These are phyloP conservation scores for Cataglyphis altisquamis DNA, from an alignment of 2,888 invertebrate genomes.

Conservation along the genomic window DNA sequence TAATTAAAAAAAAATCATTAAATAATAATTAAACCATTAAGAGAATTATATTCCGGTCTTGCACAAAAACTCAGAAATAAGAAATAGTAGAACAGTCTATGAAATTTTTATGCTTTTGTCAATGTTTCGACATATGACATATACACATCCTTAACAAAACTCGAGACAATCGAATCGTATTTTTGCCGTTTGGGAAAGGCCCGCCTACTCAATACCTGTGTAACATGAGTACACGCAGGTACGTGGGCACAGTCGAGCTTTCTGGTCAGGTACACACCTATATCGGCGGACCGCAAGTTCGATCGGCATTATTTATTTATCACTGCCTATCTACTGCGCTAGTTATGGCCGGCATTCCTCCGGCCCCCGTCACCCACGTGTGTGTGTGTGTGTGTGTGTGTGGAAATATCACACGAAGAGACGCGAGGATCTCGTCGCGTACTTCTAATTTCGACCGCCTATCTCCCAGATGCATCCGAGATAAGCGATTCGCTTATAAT, in stretches of 20 bases:
- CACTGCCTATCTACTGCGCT: slow-evolving; percentile 81
- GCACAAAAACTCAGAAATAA: no score
- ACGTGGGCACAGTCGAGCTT: slow-evolving; percentile 45
- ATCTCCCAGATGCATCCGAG: background rate
- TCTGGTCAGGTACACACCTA: slow-evolving; percentile 56
- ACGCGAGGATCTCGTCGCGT: background rate
- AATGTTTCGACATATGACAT: no score
- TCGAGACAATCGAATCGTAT: background rate
- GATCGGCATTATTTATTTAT: slow-evolving; percentile 81
- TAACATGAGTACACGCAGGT: background rate
- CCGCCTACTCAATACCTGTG: slow-evolving; percentile 31
- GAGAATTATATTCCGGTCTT: no score
- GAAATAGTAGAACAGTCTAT: no score
- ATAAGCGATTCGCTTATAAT: background rate
- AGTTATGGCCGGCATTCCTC: slow-evolving; percentile 78
- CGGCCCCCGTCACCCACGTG: slow-evolving; percentile 69
- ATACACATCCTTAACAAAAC: background rate
- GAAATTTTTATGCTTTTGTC: no score
- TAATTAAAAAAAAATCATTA: no score
- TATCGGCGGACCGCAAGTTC: slow-evolving; percentile 57
- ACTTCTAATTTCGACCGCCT: slow-evolving; percentile 17
- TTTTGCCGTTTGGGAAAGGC: background rate
- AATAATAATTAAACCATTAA: no score
- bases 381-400: slow-evolving; percentile 10
- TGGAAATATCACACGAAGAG: slow-evolving; percentile 18